Conservation (phyloP, 2,888 invertebrate genomes). For the Cetonia aurata region DNA sequence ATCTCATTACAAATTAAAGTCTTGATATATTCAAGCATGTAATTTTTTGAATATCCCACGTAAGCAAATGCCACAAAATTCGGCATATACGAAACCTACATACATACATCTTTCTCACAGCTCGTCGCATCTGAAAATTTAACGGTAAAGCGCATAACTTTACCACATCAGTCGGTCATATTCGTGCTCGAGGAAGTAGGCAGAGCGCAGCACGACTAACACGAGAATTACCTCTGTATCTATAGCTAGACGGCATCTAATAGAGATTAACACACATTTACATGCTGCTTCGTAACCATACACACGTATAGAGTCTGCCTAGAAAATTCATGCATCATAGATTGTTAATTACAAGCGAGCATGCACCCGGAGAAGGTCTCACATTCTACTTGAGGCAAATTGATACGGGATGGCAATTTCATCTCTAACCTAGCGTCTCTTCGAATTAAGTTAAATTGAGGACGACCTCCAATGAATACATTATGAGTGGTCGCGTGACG, state of each 20-base stretch:
- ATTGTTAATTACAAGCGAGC: not conserved
- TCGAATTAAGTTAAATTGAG: not conserved
- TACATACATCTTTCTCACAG: not conserved
- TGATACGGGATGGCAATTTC: not conserved
- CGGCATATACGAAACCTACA: not conserved
- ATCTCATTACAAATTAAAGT: too few relatives aligned
- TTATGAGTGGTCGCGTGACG: not conserved
- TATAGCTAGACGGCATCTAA: not conserved
- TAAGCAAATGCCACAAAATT: not conserved
- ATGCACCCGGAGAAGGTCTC: not conserved
- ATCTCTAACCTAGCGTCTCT: not conserved
- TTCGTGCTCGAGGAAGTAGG: conserved; percentile 1
- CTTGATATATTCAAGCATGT: too few relatives aligned
- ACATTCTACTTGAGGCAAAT: conserved; percentile 13
- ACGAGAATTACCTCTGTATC: not conserved
- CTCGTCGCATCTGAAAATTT: not conserved
- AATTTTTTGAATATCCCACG: too few relatives aligned
- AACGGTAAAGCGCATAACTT: conserved; percentile 1
- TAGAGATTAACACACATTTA: not conserved
- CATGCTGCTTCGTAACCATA: not conserved
- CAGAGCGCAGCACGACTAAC: not conserved
- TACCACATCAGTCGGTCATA: not conserved
- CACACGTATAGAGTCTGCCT: not conserved
- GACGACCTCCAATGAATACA: not conserved
- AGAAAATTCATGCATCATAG: not conserved